These are phyloP conservation scores for Cataglyphis livida DNA, from an alignment of 2,888 invertebrate species.

Conservation along the genomic window DNA sequence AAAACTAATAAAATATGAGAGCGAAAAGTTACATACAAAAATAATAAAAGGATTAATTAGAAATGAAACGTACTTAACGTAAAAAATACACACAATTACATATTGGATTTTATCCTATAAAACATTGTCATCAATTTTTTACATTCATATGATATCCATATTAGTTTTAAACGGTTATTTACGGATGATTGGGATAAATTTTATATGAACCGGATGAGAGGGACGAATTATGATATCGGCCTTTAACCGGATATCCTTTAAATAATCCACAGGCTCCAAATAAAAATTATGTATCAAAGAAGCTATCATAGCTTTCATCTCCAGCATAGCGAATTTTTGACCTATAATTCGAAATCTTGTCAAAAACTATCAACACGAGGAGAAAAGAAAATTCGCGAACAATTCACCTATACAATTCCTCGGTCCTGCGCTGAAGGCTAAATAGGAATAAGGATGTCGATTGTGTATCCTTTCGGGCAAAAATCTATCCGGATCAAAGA, in stretches of 20 bases:
- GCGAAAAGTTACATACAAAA: too few species aligned
- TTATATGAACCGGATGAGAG: slow-evolving; percentile 68
- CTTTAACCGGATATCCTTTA: slow-evolving; percentile 68
- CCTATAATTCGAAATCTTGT: slow-evolving; percentile 48
- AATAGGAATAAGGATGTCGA: slow-evolving; percentile 89
- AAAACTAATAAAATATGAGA: too few species aligned
- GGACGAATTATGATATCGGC: slow-evolving; percentile 75
- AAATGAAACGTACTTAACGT: too few species aligned
- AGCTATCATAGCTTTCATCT: slow-evolving; percentile 75
- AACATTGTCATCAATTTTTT: too few species aligned
- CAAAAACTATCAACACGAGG: slow-evolving; percentile 51
- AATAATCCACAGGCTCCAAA: slow-evolving; percentile 75
- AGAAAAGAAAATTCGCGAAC: neutral
- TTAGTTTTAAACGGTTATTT: neutral
- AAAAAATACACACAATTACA: too few species aligned
- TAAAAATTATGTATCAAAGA: slow-evolving; percentile 75
- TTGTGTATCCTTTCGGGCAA: slow-evolving; percentile 86
- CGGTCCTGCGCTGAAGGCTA: slow-evolving; percentile 90
- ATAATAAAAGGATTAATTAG: too few species aligned
- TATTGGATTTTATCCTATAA: too few species aligned
- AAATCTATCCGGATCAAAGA: slow-evolving; percentile 90
- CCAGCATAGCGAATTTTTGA: slow-evolving; percentile 76
- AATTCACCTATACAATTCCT: slow-evolving; percentile 86
- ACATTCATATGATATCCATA: neutral
- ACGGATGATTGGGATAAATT: slow-evolving; percentile 65